phyloP scores from a whole-genome alignment of 2,113 vertebrate species.

The Archilochus colubris region DNA sequence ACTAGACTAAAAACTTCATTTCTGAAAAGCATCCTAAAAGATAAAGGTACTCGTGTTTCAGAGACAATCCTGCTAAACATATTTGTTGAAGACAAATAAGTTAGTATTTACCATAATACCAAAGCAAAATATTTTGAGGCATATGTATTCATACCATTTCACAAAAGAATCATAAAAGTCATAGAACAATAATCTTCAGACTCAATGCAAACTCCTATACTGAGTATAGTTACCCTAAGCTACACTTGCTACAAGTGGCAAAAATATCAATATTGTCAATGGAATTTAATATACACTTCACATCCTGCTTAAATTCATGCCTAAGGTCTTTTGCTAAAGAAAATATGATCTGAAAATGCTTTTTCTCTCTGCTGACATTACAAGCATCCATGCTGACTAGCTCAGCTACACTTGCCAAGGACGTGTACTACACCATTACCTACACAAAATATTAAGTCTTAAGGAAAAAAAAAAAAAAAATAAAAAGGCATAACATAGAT shows the following conservation, averaged over 20 bases:
- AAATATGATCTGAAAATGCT: neutral
- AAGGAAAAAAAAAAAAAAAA: neutral
- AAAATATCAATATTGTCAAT: neutral
- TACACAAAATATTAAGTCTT: neutral
- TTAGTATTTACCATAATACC: neutral
- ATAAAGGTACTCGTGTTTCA: neutral
- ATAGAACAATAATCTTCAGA: neutral
- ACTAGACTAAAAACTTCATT: neutral
- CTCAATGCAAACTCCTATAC: neutral
- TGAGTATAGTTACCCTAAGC: neutral
- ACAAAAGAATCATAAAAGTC: neutral
- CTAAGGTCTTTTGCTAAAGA: neutral
- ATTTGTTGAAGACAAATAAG: neutral
- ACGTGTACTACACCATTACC: neutral
- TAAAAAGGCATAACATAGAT: neutral
- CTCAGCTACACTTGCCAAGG: neutral
- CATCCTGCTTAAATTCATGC: neutral
- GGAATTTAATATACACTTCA: neutral
- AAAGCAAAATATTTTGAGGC: neutral
- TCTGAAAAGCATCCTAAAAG: neutral
- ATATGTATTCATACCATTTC: neutral
- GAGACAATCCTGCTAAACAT: neutral
- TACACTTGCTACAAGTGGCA: neutral
- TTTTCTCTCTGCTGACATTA: neutral
- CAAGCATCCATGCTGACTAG: neutral